Base-by-base conservation (phyloP, 2,113 vertebrate genomes). In the Thalassoma bifasciatum region DNA sequence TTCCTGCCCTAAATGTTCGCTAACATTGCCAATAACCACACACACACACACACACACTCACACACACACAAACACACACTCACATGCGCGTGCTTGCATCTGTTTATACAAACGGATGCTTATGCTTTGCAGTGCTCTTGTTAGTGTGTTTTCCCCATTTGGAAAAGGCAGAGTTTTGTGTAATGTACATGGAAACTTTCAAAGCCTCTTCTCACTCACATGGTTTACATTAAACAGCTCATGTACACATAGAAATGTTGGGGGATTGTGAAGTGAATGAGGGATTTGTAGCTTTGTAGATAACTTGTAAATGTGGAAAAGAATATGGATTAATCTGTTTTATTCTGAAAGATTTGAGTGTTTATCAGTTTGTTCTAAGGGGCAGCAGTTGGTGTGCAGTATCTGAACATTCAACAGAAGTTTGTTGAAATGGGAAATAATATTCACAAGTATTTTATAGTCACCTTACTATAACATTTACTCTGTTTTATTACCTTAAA, bases 71-170 rank as follows among this genome's bases (percentile, higher is more conserved):
- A 34, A 51, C 40, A 23, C n/a, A n/a, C n/a, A n/a, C n/a, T n/a
- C n/a, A n/a, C n/a, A n/a, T n/a, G n/a, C 21, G 36, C 5, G 13
- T 23, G 23, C 66, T 36, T 22, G 23, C 26, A 60, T 62, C 24
- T 60, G 63, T 69, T 47, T 59, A 16, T 6, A 54, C 66, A 40
- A 61, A 42, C 24, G 36, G 68, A 66, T 82, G 51, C 66, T 59
- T 74, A 59, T 56, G 64, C 11, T 60, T 66, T 17, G 51, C 58
- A 22, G 26, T 23, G 16, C 47, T 38, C 51, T 38, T 23, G 13
- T 67, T 58, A 71, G 38, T 40, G 38, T 59, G 61, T 30, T 63
- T 51, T 36, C 38, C 26, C 10, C 10, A 19, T 57, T 63, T 54
- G 72, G 72, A 70, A 79, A 75, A 49, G 19, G 5, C 36, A 53